Conservation (phyloP, 2,888 invertebrate genomes). For the Ophion ellenae region DNA sequence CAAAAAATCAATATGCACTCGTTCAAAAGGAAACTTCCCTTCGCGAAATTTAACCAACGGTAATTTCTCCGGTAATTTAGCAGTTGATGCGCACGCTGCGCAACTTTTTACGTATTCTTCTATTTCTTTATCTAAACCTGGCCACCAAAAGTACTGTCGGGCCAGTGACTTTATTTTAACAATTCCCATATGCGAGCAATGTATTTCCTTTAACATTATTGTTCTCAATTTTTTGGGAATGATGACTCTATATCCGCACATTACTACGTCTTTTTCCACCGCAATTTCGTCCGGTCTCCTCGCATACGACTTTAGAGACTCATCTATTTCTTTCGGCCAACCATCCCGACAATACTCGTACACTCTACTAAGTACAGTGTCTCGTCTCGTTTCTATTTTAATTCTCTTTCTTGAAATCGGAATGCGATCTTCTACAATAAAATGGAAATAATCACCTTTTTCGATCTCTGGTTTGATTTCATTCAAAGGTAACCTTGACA, state of each 20-base stretch:
- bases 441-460: slow-evolving; percentile 60
- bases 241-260: slow-evolving; percentile 60
- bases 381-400: slow-evolving; percentile 23
- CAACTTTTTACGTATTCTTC: slow-evolving; percentile 58
- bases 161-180: slow-evolving; percentile 57
- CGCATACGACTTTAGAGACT: slow-evolving; percentile 22
- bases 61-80: slow-evolving; percentile 51
- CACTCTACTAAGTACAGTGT: slow-evolving; percentile 40
- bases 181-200: slow-evolving; percentile 54
- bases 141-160: slow-evolving; percentile 60
- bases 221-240: slow-evolving; percentile 12
- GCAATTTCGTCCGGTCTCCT: slow-evolving; percentile 26
- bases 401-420: slow-evolving; percentile 47
- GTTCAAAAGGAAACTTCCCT: slow-evolving; percentile 40
- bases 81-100: slow-evolving; percentile 22
- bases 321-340: slow-evolving; percentile 38
- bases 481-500: slow-evolving; percentile 57
- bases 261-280: slow-evolving; percentile 37
- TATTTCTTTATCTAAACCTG: slow-evolving; percentile 61
- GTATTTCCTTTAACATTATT: slow-evolving; percentile 50
- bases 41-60: slow-evolving; percentile 50
- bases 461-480: slow-evolving; percentile 35
- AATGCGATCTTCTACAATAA: slow-evolving; percentile 45
- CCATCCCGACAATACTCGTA: slow-evolving; percentile 30
- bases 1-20: slow-evolving; percentile 66